Percentiles rank a stretch among this genome's conserved stretches.
phyloP scores from a whole-genome alignment of 2,113 vertebrate genomes.

The Dascyllus trimaculatus region DNA sequence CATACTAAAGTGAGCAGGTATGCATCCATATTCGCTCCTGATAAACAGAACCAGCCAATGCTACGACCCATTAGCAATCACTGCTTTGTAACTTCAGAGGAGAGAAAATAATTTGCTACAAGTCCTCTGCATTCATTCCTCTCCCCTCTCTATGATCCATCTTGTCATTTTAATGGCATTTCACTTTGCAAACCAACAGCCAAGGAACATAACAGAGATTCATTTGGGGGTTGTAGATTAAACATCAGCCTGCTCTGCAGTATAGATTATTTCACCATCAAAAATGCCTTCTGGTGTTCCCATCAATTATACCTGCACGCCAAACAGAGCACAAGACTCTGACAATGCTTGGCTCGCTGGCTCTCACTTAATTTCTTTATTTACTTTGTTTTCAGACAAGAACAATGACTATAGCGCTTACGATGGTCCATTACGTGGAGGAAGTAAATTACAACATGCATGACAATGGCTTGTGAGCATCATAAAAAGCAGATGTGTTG shows the following conservation, averaged over 20 bases:
- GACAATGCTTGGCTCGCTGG: not conserved
- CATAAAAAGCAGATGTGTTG: slow-evolving; percentile 50
- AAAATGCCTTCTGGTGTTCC: slow-evolving; percentile 33
- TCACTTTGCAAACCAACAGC: slow-evolving; percentile 47
- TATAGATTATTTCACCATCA: slow-evolving; percentile 33
- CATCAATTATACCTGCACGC: slow-evolving; percentile 18
- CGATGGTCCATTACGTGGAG: not conserved
- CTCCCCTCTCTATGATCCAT: slow-evolving; percentile 18
- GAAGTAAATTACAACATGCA: slow-evolving; percentile 18
- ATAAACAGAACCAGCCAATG: slow-evolving; percentile 14
- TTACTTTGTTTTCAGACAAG: not conserved
- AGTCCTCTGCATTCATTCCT: slow-evolving; percentile 14
- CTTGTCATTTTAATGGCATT: slow-evolving; percentile 53
- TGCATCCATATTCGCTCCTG: not conserved
- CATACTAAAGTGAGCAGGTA: not conserved
- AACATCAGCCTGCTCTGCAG: slow-evolving; percentile 35
- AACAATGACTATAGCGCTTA: not conserved
- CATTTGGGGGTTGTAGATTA: slow-evolving; percentile 37
- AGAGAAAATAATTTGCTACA: slow-evolving; percentile 42
- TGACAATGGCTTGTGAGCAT: not conserved
- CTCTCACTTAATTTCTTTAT: not conserved
- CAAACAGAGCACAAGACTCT: slow-evolving; percentile 11
- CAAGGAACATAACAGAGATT: slow-evolving; percentile 49
- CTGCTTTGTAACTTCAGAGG: slow-evolving; percentile 39
- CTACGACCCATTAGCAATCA: slow-evolving; percentile 26